phyloP scores from a whole-genome alignment of 2,797 vertebrate genomes.

The Picus viridis region DNA sequence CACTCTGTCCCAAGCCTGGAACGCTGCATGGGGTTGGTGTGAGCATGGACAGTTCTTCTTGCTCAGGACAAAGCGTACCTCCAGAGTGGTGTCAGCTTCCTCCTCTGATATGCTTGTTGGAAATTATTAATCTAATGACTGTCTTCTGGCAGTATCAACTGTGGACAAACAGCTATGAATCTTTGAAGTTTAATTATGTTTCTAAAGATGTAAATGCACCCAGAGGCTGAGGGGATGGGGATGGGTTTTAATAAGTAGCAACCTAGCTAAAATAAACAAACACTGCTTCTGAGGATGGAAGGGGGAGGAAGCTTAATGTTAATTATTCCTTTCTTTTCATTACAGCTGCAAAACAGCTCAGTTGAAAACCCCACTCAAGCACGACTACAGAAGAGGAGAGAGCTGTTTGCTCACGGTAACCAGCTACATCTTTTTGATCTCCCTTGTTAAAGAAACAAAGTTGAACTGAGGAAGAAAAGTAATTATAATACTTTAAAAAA shows the following conservation, averaged over 20 bases:
- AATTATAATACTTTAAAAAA: not conserved
- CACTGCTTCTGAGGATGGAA: not conserved
- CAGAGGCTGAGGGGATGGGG: slow-evolving; percentile 8
- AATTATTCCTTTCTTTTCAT: not conserved
- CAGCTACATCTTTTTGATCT: not conserved
- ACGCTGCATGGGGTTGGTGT: too few relatives aligned
- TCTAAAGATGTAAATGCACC: slow-evolving; percentile 22
- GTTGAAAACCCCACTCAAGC: not conserved
- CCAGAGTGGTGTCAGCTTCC: not conserved
- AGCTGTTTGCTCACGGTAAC: not conserved
- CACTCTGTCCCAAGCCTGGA: too few relatives aligned
- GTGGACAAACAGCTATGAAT: slow-evolving; percentile 4
- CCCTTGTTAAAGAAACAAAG: not conserved
- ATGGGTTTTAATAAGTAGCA: slow-evolving; percentile 16
- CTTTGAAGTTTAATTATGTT: slow-evolving; percentile 62
- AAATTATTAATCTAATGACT: slow-evolving; percentile 21
- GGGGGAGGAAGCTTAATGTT: not conserved
- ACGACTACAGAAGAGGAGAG: not conserved
- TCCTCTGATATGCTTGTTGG: not conserved
- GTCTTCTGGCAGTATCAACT: slow-evolving; percentile 7
- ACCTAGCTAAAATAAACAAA: slow-evolving; percentile 8
- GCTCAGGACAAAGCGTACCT: not conserved
- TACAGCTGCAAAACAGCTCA: not conserved
- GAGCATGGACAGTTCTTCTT: not conserved
- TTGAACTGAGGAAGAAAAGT: not conserved